Evolutionary conservation across 1,140 invertebrate species (phyloP).

Genomic region (Aphaenogaster floridana): DNA sequence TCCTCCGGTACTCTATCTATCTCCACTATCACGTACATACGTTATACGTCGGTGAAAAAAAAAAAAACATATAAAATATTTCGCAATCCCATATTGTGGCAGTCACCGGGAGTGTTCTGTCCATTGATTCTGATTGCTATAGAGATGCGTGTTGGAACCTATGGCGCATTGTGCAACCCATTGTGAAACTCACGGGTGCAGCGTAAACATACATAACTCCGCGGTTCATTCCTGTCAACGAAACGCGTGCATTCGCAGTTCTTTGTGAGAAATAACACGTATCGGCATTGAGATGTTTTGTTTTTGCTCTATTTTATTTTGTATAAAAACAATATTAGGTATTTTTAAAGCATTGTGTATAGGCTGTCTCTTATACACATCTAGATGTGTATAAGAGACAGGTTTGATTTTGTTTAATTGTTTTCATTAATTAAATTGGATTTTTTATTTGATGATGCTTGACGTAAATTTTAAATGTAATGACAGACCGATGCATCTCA

Average conservation of each 20-base stretch:
- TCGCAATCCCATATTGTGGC: conserved; percentile 60
- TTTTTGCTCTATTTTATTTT: conserved; percentile 30
- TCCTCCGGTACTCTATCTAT: conserved; percentile 56
- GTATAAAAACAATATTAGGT: background rate
- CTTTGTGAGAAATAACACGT: conserved; percentile 63
- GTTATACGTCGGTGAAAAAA: conserved; percentile 17
- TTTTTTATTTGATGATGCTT: background rate
- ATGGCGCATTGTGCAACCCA: conserved; percentile 37
- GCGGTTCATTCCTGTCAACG: conserved; percentile 49
- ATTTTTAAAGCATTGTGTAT: background rate
- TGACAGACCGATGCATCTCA: background rate
- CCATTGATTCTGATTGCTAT: conserved; percentile 67
- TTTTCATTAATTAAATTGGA: background rate
- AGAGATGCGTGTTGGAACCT: conserved; percentile 39
- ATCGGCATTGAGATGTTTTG: conserved; percentile 41
- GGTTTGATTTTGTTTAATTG: background rate
- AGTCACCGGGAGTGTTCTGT: conserved; percentile 34
- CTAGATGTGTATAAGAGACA: no score
- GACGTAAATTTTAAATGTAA: background rate
- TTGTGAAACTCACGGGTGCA: conserved; percentile 25
- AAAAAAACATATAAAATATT: conserved; percentile 69
- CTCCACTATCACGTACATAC: conserved; percentile 44
- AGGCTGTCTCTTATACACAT: no score
- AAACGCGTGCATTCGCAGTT: conserved; percentile 42
- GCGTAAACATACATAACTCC: conserved; percentile 65